Conservation (phyloP, 2,113 vertebrate species). For the Gnathonemus longibarbis region DNA sequence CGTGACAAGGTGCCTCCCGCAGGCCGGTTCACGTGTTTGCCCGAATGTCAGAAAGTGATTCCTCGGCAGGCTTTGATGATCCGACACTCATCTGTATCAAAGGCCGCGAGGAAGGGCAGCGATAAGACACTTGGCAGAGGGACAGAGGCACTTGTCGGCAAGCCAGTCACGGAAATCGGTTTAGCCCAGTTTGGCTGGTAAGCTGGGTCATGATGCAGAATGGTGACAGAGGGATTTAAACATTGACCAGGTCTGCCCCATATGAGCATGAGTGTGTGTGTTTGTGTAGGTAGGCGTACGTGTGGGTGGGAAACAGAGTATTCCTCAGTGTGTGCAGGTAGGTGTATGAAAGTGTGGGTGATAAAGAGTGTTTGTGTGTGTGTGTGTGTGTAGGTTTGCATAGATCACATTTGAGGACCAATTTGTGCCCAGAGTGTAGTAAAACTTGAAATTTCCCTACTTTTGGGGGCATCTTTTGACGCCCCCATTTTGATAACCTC, state of each 20-base stretch:
- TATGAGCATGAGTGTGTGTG: constrained; percentile 13
- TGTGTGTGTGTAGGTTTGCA: neutral
- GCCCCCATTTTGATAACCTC: too few relatives aligned
- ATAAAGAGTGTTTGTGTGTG: neutral
- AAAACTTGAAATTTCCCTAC: too few relatives aligned
- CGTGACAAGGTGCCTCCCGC: constrained; percentile 19
- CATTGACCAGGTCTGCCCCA: constrained; percentile 27
- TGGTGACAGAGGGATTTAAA: constrained; percentile 27
- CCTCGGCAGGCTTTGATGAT: constrained; percentile 47
- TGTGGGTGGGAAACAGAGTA: neutral
- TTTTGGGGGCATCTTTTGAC: too few relatives aligned
- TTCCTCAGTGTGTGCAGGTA: neutral
- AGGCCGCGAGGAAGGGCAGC: constrained; percentile 52
- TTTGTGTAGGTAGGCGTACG: neutral
- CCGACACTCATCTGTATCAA: constrained; percentile 50
- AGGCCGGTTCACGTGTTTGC: constrained; percentile 24
- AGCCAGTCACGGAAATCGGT: constrained; percentile 40
- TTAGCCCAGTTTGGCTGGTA: constrained; percentile 28
- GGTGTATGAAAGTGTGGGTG: neutral
- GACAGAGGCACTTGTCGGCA: constrained; percentile 30
- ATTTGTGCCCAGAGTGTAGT: too few relatives aligned
- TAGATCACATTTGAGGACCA: too few relatives aligned
- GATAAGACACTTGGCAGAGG: constrained; percentile 26
- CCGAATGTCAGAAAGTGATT: constrained; percentile 28
- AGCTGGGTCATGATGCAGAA: constrained; percentile 29